Evolutionary conservation across 2,113 vertebrate genomes (phyloP).

Genomic region (Pseudonaja textilis): DNA sequence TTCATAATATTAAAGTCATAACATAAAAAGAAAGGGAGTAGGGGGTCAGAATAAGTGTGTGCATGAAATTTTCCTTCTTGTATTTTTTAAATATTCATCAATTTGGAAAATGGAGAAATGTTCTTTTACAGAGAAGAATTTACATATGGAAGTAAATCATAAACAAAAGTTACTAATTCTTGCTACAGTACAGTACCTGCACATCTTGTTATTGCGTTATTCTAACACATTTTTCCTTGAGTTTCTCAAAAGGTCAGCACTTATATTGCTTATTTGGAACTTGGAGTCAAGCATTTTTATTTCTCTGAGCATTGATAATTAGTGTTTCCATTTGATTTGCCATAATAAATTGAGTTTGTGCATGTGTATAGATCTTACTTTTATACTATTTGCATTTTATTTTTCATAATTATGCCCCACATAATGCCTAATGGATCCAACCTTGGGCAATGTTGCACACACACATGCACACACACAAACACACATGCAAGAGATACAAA

Average conservation of each 20-base stretch:
- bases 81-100: not conserved
- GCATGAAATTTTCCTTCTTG: not conserved
- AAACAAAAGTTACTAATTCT: not conserved
- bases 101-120: not conserved
- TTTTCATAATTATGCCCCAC: not conserved
- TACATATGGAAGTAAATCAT: not conserved
- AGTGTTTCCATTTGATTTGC: not conserved
- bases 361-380: not conserved
- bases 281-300: not conserved
- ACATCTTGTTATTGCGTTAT: not conserved
- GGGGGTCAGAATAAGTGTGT: not conserved
- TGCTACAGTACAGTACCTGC: not conserved
- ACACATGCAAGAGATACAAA: not conserved
- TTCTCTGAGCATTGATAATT: not conserved
- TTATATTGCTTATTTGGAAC: not conserved
- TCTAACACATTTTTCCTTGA: not conserved
- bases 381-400: not conserved
- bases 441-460: not conserved
- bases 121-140: not conserved
- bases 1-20: not conserved
- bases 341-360: not conserved
- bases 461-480: not conserved
- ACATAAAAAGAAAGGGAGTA: not conserved
- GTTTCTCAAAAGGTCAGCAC: not conserved
- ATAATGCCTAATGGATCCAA: not conserved